These are phyloP conservation scores for Aleiodes sp. DNA, from an alignment of 1,140 invertebrate genomes.

Conservation along the genomic window DNA sequence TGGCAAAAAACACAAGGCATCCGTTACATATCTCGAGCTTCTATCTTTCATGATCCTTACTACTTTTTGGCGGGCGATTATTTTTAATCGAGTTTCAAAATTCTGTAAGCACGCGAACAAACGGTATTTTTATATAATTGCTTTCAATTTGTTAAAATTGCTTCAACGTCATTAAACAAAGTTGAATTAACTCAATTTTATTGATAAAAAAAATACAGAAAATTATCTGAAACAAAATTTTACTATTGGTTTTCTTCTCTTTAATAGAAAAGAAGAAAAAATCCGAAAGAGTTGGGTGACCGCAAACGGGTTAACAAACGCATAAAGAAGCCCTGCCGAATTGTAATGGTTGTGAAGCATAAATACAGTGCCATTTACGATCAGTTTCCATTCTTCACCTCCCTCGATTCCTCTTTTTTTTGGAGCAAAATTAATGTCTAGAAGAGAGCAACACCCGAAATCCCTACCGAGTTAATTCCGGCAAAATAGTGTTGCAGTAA, in stretches of 20 bases:
- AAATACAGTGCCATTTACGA: constrained; percentile 12
- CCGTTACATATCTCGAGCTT: constrained; percentile 1
- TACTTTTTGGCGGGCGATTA: not conserved
- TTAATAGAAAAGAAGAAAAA: not conserved
- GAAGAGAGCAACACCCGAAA: not conserved
- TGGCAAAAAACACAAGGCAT: not conserved
- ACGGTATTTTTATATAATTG: not conserved
- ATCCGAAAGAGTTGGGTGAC: not conserved
- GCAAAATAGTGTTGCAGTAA: not conserved
- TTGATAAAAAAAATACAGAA: too few relatives aligned
- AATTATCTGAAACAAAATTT: too few relatives aligned
- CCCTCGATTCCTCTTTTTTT: not conserved
- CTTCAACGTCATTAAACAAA: too few relatives aligned
- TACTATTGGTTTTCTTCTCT: too few relatives aligned
- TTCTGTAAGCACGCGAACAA: not conserved
- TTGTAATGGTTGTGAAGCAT: constrained; percentile 31
- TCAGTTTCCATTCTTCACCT: too few relatives aligned
- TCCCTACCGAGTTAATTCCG: not conserved
- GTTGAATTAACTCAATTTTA: too few relatives aligned
- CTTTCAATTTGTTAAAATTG: not conserved
- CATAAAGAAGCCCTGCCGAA: not conserved
- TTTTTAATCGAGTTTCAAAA: not conserved
- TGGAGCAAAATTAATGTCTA: not conserved
- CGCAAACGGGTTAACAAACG: constrained; percentile 11
- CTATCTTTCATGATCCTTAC: not conserved